These are phyloP conservation scores for Neoscelio sp. DNA, from an alignment of 2,888 invertebrate species.

Conservation along the genomic window DNA sequence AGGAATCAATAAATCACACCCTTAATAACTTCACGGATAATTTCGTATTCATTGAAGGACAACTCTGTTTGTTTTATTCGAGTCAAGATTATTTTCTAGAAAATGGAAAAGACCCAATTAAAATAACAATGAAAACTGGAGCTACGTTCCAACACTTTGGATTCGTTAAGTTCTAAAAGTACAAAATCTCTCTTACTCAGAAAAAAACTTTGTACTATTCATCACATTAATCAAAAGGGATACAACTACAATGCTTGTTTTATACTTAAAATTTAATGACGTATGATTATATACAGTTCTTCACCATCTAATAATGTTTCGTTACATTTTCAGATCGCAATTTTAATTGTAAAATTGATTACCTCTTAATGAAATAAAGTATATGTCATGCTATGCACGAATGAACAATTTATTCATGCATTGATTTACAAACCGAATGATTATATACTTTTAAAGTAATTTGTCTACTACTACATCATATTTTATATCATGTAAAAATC, in stretches of 20 bases:
- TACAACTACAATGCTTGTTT: too few relatives aligned
- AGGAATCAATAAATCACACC: neutral
- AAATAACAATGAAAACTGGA: conserved; percentile 66
- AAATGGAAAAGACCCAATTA: conserved; percentile 67
- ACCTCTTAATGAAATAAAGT: too few relatives aligned
- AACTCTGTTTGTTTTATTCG: conserved; percentile 1
- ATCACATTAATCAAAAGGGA: neutral
- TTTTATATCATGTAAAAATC: neutral
- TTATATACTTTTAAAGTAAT: neutral
- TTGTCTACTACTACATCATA: neutral
- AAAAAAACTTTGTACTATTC: neutral
- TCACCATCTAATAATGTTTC: too few relatives aligned
- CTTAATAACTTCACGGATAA: conserved; percentile 1
- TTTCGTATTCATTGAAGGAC: conserved; percentile 5
- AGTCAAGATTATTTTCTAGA: neutral
- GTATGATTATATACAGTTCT: too few relatives aligned
- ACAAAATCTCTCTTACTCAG: neutral
- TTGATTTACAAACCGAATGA: neutral
- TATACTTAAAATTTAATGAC: too few relatives aligned
- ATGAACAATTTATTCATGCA: neutral
- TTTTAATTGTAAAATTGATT: neutral
- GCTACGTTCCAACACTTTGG: conserved; percentile 5
- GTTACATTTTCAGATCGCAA: too few relatives aligned
- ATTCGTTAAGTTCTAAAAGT: conserved; percentile 13
- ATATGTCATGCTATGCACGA: neutral